Conservation (phyloP, 2,888 invertebrate genomes). For the Dexiosoma caninum region DNA sequence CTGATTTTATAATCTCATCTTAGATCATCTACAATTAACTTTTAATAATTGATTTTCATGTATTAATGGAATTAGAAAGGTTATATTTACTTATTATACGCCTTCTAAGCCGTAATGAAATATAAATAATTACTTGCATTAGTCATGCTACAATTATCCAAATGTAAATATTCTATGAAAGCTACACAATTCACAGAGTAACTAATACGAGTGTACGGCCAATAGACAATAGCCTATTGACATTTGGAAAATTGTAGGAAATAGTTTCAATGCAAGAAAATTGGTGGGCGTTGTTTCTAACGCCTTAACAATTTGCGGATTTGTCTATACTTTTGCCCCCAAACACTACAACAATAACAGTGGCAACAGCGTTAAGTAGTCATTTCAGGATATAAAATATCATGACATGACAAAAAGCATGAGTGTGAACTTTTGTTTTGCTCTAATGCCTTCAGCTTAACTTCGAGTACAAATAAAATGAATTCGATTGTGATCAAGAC, state of each 20-base stretch:
- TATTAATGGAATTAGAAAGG: slow-evolving; percentile 28
- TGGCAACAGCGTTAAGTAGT: slow-evolving; percentile 22
- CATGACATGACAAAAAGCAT: slow-evolving; percentile 41
- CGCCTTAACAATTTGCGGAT: slow-evolving; percentile 58
- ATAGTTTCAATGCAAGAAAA: slow-evolving; percentile 34
- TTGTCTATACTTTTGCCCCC: background rate
- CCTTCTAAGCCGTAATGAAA: slow-evolving; percentile 2
- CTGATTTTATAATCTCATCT: background rate
- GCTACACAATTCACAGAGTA: background rate
- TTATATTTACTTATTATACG: slow-evolving; percentile 45
- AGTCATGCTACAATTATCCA: slow-evolving; percentile 47
- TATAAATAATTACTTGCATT: slow-evolving; percentile 27
- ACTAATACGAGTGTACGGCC: slow-evolving; percentile 34
- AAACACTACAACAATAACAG: background rate
- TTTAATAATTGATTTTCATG: slow-evolving; percentile 17
- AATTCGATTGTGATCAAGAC: slow-evolving; percentile 53
- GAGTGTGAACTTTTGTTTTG: slow-evolving; percentile 32
- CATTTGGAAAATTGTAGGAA: slow-evolving; percentile 52
- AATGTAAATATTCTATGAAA: slow-evolving; percentile 1
- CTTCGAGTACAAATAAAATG: background rate
- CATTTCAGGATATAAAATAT: slow-evolving; percentile 51
- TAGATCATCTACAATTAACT: slow-evolving; percentile 23
- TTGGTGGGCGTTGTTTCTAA: slow-evolving; percentile 59
- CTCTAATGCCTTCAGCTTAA: background rate
- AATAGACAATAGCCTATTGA: slow-evolving; percentile 57